phyloP scores from a whole-genome alignment of 2,888 invertebrate genomes.

The Netelia virgata region DNA sequence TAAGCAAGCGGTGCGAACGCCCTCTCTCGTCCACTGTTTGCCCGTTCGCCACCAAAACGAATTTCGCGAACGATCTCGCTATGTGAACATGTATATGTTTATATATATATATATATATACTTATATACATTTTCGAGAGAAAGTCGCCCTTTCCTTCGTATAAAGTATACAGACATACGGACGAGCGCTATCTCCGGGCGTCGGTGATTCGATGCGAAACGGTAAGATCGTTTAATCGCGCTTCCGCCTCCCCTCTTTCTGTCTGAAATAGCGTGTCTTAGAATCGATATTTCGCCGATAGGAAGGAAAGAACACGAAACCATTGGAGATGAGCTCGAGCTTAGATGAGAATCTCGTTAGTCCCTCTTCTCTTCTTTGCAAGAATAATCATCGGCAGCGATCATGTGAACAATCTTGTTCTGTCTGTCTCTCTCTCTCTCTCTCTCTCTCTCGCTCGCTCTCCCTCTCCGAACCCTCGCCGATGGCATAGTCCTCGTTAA shows the following conservation, averaged over 20 bases:
- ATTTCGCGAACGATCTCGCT: constrained; percentile 2
- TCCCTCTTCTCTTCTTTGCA: constrained; percentile 19
- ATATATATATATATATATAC: too few species aligned
- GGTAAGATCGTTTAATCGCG: constrained; percentile 74
- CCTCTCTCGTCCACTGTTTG: constrained; percentile 69
- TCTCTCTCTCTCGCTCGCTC: background rate
- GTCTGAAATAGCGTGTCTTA: constrained; percentile 14
- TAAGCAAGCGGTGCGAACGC: constrained; percentile 46
- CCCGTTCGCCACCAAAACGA: constrained; percentile 38
- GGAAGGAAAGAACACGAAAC: constrained; percentile 67
- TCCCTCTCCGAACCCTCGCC: background rate
- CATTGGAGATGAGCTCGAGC: constrained; percentile 22
- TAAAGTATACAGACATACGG: too few species aligned
- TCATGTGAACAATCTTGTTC: background rate
- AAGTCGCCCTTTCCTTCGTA: too few species aligned
- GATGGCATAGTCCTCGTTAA: constrained; percentile 28
- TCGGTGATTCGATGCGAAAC: constrained; percentile 52
- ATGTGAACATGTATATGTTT: background rate
- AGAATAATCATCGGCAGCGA: constrained; percentile 13
- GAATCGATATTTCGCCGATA: constrained; percentile 73
- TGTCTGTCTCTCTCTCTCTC: background rate
- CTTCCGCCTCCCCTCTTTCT: background rate
- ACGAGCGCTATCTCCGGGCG: too few species aligned
- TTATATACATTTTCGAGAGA: too few species aligned
- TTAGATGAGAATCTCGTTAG: constrained; percentile 53